Conservation (phyloP, 2,113 vertebrate genomes). For the Nibea coibor region DNA sequence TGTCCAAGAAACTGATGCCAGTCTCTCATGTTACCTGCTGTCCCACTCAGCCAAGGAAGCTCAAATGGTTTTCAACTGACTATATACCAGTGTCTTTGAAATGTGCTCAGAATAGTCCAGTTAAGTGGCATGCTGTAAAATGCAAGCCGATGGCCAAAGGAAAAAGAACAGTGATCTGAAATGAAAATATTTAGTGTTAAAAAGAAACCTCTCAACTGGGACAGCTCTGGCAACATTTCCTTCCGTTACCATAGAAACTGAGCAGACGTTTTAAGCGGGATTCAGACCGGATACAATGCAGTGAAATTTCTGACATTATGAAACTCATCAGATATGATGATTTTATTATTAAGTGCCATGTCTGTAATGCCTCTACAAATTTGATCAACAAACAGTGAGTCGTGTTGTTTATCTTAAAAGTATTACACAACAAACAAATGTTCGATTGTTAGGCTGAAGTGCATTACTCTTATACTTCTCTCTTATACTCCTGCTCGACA, state of each 20-base stretch:
- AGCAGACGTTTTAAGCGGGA: constrained; percentile 42
- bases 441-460: background rate
- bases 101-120: background rate
- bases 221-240: constrained; percentile 46
- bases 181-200: constrained; percentile 45
- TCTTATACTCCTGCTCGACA: background rate
- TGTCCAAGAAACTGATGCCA: constrained; percentile 58
- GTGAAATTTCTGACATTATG: constrained; percentile 3
- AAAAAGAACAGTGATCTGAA: constrained; percentile 18
- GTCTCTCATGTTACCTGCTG: constrained; percentile 57
- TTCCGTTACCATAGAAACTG: constrained; percentile 73
- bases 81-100: background rate
- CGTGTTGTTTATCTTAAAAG: background rate
- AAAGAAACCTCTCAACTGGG: constrained; percentile 51
- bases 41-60: constrained; percentile 27
- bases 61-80: constrained; percentile 37
- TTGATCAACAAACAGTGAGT: background rate
- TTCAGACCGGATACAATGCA: constrained; percentile 30
- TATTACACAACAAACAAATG: background rate
- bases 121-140: constrained; percentile 7
- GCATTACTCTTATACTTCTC: background rate
- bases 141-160: background rate
- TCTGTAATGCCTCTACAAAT: background rate
- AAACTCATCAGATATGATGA: background rate
- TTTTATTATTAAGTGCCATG: background rate